Percentiles rank a stretch among this genome's conserved stretches.
These are phyloP conservation scores for Zygogramma bicolorata DNA, from an alignment of 2,888 invertebrate species.

Conservation along the genomic window DNA sequence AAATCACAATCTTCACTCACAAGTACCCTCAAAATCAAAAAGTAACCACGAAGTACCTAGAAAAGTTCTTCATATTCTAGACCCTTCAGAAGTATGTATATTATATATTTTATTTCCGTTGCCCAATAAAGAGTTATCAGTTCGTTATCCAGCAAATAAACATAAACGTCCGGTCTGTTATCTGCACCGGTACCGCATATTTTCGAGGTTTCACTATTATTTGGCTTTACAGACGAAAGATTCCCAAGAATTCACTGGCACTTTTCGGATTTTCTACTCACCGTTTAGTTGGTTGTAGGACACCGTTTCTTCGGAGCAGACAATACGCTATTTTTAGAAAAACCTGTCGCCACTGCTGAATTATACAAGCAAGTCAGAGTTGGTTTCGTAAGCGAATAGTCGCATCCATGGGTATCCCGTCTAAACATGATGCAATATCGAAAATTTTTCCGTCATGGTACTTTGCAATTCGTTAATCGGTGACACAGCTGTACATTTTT, in stretches of 20 bases:
- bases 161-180: background rate
- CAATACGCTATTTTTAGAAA: constrained; percentile 41
- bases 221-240: no score
- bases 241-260: background rate
- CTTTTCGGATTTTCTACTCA: constrained; percentile 1
- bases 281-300: background rate
- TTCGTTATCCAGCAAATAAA: background rate
- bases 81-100: background rate
- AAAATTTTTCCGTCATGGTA: constrained; percentile 4
- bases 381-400: constrained; percentile 18
- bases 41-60: background rate
- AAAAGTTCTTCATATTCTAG: background rate
- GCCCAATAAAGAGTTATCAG: background rate
- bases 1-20: no score
- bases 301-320: constrained; percentile 31
- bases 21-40: no score
- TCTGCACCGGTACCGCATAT: background rate
- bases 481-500: constrained; percentile 6
- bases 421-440: constrained; percentile 20
- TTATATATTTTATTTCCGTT: background rate
- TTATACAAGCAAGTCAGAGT: constrained; percentile 23
- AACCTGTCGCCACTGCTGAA: constrained; percentile 34
- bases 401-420: constrained; percentile 16
- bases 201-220: background rate
- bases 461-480: constrained; percentile 1